phyloP scores from a whole-genome alignment of 2,113 vertebrate genomes.

The Alectura lathami region DNA sequence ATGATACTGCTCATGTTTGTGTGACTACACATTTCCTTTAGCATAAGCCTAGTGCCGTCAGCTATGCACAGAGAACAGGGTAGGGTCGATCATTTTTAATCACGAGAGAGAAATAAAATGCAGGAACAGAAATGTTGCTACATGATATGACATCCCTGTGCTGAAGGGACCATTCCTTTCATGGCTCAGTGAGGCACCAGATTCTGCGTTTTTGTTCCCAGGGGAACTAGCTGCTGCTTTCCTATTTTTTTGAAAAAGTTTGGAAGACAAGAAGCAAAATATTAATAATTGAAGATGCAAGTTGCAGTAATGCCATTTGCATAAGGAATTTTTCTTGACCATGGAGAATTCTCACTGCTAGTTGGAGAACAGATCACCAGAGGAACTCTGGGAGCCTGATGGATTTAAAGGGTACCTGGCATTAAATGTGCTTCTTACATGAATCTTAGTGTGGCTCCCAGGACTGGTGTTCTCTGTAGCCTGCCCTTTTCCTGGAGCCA shows the following conservation, averaged over 20 bases:
- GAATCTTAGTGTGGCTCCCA: not conserved
- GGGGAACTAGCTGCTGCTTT: conserved; percentile 25
- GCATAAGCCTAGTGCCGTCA: not conserved
- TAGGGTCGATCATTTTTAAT: conserved; percentile 37
- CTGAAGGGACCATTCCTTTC: conserved; percentile 1
- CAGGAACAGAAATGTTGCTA: conserved; percentile 7
- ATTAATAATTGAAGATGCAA: conserved; percentile 50
- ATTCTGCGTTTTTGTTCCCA: not conserved
- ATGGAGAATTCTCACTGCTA: not conserved
- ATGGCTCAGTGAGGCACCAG: not conserved
- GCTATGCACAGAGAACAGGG: not conserved
- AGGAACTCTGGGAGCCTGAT: not conserved
- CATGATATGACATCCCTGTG: conserved; percentile 12
- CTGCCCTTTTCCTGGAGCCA: not conserved
- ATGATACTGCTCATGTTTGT: not conserved
- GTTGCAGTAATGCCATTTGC: conserved; percentile 22
- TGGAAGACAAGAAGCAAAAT: not conserved
- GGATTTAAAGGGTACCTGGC: conserved; percentile 7
- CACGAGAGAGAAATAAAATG: conserved; percentile 37
- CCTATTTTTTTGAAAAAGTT: conserved; percentile 36
- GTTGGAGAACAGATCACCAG: conserved; percentile 23
- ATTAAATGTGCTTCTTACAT: not conserved
- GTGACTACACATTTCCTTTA: conserved; percentile 16
- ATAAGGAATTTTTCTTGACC: conserved; percentile 44
- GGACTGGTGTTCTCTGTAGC: not conserved